Conservation (phyloP, 2,797 vertebrate species). For the Macroramphosus scolopax region DNA sequence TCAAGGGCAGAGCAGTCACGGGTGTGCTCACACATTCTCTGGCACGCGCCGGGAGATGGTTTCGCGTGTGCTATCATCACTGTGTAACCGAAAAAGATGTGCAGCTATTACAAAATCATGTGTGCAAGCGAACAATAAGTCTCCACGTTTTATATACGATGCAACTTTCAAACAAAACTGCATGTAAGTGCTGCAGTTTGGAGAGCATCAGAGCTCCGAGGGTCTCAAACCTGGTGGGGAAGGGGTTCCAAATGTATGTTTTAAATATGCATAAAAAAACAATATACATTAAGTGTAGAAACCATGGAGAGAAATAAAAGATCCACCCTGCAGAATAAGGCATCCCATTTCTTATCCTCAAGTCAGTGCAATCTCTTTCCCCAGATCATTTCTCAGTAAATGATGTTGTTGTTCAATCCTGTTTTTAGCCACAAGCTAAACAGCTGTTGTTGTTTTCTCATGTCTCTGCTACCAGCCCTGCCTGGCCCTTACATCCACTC, state of each 20-base stretch:
- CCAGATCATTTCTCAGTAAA: constrained; percentile 74
- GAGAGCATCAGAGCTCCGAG: too few species aligned
- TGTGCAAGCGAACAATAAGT: too few species aligned
- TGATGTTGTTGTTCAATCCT: constrained; percentile 74
- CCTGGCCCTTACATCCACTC: constrained; percentile 62
- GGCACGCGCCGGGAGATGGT: constrained; percentile 31
- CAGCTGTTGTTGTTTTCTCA: constrained; percentile 84
- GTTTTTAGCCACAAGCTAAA: constrained; percentile 80
- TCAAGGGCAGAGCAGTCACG: constrained; percentile 76
- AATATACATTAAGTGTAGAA: constrained; percentile 5
- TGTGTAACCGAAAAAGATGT: constrained; percentile 11
- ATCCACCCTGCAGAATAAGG: constrained; percentile 3
- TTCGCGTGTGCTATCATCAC: constrained; percentile 20
- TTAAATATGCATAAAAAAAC: constrained; percentile 10
- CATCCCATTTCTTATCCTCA: constrained; percentile 58
- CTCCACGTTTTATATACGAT: too few species aligned
- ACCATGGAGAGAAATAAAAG: constrained; percentile 9
- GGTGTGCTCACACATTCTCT: constrained; percentile 52
- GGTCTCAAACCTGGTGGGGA: background rate
- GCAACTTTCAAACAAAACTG: background rate
- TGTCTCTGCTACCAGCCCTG: constrained; percentile 63
- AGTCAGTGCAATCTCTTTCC: constrained; percentile 61
- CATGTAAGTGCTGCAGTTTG: background rate
- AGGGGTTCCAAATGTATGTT: background rate
- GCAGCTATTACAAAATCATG: too few species aligned